A percentile compares a stretch with the other conserved stretches of the same genome.
phyloP scores from a whole-genome alignment of 2,113 vertebrate species.

The Sigmodon hispidus region DNA sequence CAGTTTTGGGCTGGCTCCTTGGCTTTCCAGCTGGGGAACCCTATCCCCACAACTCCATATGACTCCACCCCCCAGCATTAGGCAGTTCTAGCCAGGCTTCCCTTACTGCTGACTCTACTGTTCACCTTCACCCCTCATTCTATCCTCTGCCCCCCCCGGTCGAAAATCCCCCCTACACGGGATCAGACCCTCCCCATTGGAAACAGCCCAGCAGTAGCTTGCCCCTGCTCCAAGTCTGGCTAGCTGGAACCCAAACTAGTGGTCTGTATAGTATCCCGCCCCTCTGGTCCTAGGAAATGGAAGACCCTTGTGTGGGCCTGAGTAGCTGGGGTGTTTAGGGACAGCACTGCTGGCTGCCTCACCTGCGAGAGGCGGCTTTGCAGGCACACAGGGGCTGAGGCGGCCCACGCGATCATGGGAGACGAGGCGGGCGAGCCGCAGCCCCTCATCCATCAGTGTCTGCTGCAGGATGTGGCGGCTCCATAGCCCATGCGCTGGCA shows the following conservation, averaged over 20 bases:
- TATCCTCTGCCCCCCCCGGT: not conserved
- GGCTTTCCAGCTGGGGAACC: constrained; percentile 44
- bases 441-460: constrained; percentile 97
- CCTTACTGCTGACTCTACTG: not conserved
- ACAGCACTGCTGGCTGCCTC: constrained; percentile 82
- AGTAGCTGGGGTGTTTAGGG: constrained; percentile 56
- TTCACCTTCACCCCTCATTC: not conserved
- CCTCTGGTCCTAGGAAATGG: constrained; percentile 1
- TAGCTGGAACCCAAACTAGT: not conserved
- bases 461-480: constrained; percentile 97
- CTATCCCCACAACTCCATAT: not conserved
- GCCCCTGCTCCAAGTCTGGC: not conserved
- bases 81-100: not conserved
- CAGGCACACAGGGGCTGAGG: constrained; percentile 91
- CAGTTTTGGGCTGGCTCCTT: constrained; percentile 58
- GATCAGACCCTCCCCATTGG: not conserved
- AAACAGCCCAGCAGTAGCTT: not conserved
- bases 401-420: constrained; percentile 92
- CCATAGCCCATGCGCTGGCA: constrained; percentile 89
- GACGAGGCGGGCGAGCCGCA: constrained; percentile 96
- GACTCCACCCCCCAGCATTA: not conserved
- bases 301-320: constrained; percentile 36
- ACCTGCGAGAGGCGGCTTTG: constrained; percentile 92
- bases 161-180: not conserved
- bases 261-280: not conserved